Percentiles rank a stretch among this genome's conserved stretches.
phyloP scores from a whole-genome alignment of 2,888 invertebrate species.

The Drosophila paracracens region DNA sequence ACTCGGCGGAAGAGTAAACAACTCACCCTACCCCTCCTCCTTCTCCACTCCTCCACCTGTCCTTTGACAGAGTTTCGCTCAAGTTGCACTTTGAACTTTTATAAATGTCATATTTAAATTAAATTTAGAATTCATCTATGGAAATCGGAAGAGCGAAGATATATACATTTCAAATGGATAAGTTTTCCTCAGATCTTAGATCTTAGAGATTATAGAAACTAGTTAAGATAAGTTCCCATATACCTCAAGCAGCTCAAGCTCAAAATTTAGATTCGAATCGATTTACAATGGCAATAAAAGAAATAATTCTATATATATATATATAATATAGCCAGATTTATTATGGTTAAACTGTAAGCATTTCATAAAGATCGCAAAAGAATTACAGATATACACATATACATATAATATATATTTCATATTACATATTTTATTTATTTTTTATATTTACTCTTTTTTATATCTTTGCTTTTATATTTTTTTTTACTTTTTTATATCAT shows the following conservation, averaged over 20 bases:
- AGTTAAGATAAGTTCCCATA: neutral
- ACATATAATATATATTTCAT: too few species aligned
- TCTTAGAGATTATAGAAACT: too few species aligned
- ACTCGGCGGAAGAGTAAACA: constrained; percentile 20
- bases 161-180: too few species aligned
- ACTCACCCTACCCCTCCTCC: neutral
- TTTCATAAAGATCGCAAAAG: too few species aligned
- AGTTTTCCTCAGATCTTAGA: too few species aligned
- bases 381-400: too few species aligned
- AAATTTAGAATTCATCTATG: neutral
- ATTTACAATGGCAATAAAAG: neutral
- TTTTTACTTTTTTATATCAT: neutral
- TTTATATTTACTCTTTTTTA: too few species aligned
- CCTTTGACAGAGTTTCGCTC: neutral
- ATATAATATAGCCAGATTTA: too few species aligned
- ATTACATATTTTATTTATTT: too few species aligned
- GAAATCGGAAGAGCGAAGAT: neutral
- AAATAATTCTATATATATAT: neutral
- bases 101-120: neutral
- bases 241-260: neutral
- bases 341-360: too few species aligned
- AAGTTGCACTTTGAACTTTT: constrained; percentile 1
- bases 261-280: neutral
- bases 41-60: neutral
- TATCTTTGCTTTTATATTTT: neutral